phyloP scores from a whole-genome alignment of 2,888 invertebrate species.

The Kryphioiulus occultus region DNA sequence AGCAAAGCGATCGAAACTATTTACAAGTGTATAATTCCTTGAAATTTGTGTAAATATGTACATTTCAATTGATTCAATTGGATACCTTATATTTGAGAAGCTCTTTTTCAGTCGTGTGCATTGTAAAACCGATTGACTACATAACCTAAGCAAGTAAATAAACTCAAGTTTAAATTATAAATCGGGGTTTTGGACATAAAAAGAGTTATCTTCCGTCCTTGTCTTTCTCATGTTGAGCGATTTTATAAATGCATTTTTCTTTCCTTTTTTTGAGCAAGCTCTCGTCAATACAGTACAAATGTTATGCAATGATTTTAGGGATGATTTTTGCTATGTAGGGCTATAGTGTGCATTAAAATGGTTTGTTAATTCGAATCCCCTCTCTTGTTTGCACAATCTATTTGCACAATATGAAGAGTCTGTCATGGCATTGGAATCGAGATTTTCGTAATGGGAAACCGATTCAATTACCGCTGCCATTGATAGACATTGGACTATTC shows the following conservation, averaged over 20 bases:
- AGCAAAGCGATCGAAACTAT: background rate
- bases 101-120: constrained; percentile 21
- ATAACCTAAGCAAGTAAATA: constrained; percentile 14
- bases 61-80: constrained; percentile 4
- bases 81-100: background rate
- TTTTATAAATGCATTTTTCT: background rate
- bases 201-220: background rate
- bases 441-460: background rate
- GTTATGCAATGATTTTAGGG: constrained; percentile 2
- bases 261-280: background rate
- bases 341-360: constrained; percentile 18
- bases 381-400: constrained; percentile 25
- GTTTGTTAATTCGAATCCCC: constrained; percentile 21
- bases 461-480: constrained; percentile 4
- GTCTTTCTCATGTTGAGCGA: background rate
- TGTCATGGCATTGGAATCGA: no score
- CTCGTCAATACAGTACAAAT: constrained; percentile 18
- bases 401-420: background rate
- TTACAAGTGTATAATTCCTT: background rate
- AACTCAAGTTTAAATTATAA: constrained; percentile 10
- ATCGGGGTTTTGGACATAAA: background rate
- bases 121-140: constrained; percentile 13
- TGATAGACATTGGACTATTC: background rate
- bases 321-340: background rate
- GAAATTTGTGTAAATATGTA: constrained; percentile 29